Percentiles rank a stretch among this genome's conserved stretches.
These are phyloP conservation scores for Sceliomorpha sp. DNA, from an alignment of 2,888 invertebrate species.

Conservation along the genomic window DNA sequence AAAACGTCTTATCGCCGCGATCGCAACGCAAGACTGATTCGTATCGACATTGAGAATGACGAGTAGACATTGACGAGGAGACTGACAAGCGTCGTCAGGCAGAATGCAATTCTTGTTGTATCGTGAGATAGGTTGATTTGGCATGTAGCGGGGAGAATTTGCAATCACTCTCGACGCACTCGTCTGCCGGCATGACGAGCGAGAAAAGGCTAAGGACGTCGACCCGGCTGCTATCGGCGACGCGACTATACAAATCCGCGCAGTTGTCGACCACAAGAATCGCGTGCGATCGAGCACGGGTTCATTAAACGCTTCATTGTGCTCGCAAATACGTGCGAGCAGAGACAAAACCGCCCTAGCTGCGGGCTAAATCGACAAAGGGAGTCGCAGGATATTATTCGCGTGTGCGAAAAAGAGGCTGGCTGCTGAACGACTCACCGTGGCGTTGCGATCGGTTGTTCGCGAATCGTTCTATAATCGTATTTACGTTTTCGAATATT, in stretches of 20 bases:
- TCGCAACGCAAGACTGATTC: too few species aligned
- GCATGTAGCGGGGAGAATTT: constrained; percentile 29
- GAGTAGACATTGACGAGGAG: too few species aligned
- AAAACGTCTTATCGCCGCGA: neutral
- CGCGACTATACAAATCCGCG: constrained; percentile 39
- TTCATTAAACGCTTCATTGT: constrained; percentile 66
- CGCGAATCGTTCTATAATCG: neutral
- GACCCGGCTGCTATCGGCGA: constrained; percentile 30
- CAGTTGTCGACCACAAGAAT: constrained; percentile 41
- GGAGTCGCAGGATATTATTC: constrained; percentile 45
- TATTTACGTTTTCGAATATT: too few species aligned
- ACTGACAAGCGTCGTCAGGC: too few species aligned
- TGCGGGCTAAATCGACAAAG: constrained; percentile 51
- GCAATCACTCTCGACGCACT: constrained; percentile 18
- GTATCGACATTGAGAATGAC: neutral
- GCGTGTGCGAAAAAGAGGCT: constrained; percentile 43
- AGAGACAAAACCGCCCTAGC: constrained; percentile 47
- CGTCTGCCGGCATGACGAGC: constrained; percentile 17
- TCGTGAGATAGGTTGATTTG: neutral
- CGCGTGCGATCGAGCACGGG: constrained; percentile 47
- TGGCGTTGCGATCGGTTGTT: constrained; percentile 30
- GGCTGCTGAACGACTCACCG: constrained; percentile 20
- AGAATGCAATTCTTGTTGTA: neutral
- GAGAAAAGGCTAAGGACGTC: constrained; percentile 33
- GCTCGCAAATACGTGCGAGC: constrained; percentile 51